phyloP scores from a whole-genome alignment of 2,888 invertebrate species.

The Ligdia adustata region DNA sequence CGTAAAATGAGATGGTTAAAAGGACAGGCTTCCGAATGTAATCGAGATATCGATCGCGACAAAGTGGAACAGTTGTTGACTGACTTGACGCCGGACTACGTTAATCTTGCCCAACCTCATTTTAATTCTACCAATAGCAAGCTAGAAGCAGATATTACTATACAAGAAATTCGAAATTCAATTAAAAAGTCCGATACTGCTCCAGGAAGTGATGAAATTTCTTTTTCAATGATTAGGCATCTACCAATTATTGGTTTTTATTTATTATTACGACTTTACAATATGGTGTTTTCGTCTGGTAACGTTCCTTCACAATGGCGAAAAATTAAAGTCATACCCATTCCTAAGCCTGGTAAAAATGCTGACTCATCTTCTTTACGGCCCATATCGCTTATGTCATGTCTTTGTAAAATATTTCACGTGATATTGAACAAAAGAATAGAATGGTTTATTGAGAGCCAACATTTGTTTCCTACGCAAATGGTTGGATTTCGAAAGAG shows the following conservation, averaged over 20 bases:
- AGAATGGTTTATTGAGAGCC: slow-evolving; percentile 34
- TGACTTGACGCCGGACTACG: slow-evolving; percentile 7
- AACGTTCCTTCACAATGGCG: slow-evolving; percentile 30
- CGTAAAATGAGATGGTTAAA: slow-evolving; percentile 4
- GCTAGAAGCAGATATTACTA: background rate
- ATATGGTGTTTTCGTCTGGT: slow-evolving; percentile 7
- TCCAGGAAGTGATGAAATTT: slow-evolving; percentile 26
- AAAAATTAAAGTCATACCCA: slow-evolving; percentile 25
- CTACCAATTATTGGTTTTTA: slow-evolving; percentile 15
- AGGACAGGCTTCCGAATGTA: background rate
- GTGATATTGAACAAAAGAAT: slow-evolving; percentile 26
- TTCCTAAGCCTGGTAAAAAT: slow-evolving; percentile 25
- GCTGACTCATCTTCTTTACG: slow-evolving; percentile 6
- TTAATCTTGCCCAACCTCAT: background rate
- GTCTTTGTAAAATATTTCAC: slow-evolving; percentile 35
- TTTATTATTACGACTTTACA: slow-evolving; percentile 22
- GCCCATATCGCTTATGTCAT: slow-evolving; percentile 32
- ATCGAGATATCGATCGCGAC: background rate
- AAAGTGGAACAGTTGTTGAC: background rate
- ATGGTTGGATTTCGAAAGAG: slow-evolving; percentile 25
- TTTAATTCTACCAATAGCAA: background rate
- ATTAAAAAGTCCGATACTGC: slow-evolving; percentile 25
- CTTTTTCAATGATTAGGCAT: slow-evolving; percentile 31
- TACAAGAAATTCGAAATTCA: background rate
- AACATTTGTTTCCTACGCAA: slow-evolving; percentile 15